Evolutionary conservation across 2,888 invertebrate genomes (phyloP).

Genomic region (Smittia sp.): DNA sequence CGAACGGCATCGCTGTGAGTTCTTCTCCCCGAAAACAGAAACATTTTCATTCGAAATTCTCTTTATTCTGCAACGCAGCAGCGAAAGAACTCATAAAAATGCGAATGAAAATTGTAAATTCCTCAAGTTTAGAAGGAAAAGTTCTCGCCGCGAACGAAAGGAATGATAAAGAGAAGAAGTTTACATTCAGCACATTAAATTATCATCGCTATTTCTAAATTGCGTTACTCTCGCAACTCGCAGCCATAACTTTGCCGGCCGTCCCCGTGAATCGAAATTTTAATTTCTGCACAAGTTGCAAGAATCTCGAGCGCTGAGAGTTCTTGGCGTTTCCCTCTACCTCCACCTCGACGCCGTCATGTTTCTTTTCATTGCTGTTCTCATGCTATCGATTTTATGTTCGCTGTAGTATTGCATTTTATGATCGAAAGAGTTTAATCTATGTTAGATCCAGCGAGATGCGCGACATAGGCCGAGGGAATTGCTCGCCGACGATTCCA

Average conservation of each 20-base stretch:
- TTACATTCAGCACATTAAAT: not conserved
- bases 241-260: conserved; percentile 13
- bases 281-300: not conserved
- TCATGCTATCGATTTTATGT: not conserved
- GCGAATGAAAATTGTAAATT: conserved; percentile 15
- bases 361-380: not conserved
- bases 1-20: not conserved
- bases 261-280: not conserved
- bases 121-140: not conserved
- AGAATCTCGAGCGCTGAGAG: not conserved
- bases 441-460: not conserved
- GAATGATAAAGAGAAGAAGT: not conserved
- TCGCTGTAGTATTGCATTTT: conserved; percentile 8
- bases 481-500: not conserved
- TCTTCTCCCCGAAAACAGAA: not conserved
- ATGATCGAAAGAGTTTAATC: not conserved
- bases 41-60: not conserved
- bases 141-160: not conserved
- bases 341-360: not conserved
- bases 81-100: conserved; percentile 11
- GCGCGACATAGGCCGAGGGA: not conserved
- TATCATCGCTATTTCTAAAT: conserved; percentile 11
- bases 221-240: not conserved
- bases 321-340: not conserved
- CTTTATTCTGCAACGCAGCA: not conserved